Percentiles rank a stretch among this genome's conserved stretches.
These are phyloP conservation scores for Sebastes fasciatus DNA, from an alignment of 2,113 vertebrate species.

Conservation along the genomic window DNA sequence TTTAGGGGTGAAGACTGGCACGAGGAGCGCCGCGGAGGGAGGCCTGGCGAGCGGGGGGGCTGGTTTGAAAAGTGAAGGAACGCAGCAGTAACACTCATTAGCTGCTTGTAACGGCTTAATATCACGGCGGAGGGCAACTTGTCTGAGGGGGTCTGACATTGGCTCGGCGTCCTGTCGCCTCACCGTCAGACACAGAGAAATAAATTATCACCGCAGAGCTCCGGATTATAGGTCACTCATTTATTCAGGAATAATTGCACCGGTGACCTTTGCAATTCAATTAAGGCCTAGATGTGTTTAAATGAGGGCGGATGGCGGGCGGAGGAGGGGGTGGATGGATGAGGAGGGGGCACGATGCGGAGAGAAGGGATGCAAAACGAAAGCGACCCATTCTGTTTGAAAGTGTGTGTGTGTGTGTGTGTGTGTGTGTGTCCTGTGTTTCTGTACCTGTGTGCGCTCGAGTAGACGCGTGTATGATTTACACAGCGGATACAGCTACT, in stretches of 20 bases:
- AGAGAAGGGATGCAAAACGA: slow-evolving; percentile 46
- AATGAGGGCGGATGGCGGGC: slow-evolving; percentile 70
- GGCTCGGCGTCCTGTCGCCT: slow-evolving; percentile 69
- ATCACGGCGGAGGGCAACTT: slow-evolving; percentile 71
- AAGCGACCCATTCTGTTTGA: slow-evolving; percentile 39
- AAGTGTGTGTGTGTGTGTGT: slow-evolving; percentile 24
- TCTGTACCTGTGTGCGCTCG: slow-evolving; percentile 34
- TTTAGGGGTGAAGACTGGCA: slow-evolving; percentile 27
- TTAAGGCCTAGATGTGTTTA: slow-evolving; percentile 82
- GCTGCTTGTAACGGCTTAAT: slow-evolving; percentile 77
- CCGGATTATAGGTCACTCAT: slow-evolving; percentile 84
- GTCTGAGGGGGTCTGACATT: slow-evolving; percentile 71
- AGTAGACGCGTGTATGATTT: slow-evolving; percentile 62
- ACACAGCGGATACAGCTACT: slow-evolving; percentile 67
- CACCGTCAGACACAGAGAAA: slow-evolving; percentile 74
- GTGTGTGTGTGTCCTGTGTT: background rate
- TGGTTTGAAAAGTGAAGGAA: slow-evolving; percentile 54
- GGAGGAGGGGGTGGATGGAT: slow-evolving; percentile 1
- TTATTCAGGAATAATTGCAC: slow-evolving; percentile 86
- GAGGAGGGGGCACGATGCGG: background rate
- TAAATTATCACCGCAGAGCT: slow-evolving; percentile 76
- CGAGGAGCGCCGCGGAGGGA: background rate
- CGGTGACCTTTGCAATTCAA: slow-evolving; percentile 84
- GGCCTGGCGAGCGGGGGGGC: background rate
- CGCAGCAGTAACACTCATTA: slow-evolving; percentile 76